Evolutionary conservation across 1,140 invertebrate species (phyloP).

Genomic region (Thaumetopoea pityocampa): DNA sequence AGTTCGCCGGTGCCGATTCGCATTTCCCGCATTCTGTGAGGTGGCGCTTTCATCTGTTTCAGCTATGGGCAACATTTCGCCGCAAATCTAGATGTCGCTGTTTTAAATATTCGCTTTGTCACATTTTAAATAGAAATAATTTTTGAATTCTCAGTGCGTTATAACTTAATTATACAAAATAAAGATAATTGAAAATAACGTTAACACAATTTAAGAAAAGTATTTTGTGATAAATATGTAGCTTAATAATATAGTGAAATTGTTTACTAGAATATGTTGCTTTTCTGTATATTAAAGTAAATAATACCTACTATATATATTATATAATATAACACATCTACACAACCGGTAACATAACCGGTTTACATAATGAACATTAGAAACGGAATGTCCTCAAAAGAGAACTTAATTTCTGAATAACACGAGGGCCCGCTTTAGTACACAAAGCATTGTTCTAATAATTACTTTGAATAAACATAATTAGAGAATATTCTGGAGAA

Average conservation of each 20-base stretch:
- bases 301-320: too few species aligned
- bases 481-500: too few species aligned
- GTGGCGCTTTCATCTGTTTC: conserved; percentile 62
- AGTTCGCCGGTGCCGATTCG: conserved; percentile 46
- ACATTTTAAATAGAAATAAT: conserved; percentile 18
- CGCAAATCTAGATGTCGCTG: conserved; percentile 40
- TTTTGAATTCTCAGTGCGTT: not conserved
- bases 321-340: too few species aligned
- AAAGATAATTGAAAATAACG: not conserved
- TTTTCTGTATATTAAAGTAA: conserved; percentile 5
- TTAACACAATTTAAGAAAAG: conserved; percentile 14
- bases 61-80: conserved; percentile 56
- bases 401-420: conserved; percentile 4
- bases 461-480: conserved; percentile 6
- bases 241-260: not conserved
- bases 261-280: not conserved
- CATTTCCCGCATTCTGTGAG: conserved; percentile 30
- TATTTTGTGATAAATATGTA: conserved; percentile 11
- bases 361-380: conserved; percentile 5
- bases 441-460: conserved; percentile 7
- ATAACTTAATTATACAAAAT: too few species aligned
- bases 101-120: conserved; percentile 7
- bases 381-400: conserved; percentile 7
- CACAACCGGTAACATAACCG: too few species aligned
- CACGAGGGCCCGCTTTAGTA: not conserved